Evolutionary conservation across 2,113 vertebrate species (phyloP).

Genomic region (Opisthocomus hoazin): DNA sequence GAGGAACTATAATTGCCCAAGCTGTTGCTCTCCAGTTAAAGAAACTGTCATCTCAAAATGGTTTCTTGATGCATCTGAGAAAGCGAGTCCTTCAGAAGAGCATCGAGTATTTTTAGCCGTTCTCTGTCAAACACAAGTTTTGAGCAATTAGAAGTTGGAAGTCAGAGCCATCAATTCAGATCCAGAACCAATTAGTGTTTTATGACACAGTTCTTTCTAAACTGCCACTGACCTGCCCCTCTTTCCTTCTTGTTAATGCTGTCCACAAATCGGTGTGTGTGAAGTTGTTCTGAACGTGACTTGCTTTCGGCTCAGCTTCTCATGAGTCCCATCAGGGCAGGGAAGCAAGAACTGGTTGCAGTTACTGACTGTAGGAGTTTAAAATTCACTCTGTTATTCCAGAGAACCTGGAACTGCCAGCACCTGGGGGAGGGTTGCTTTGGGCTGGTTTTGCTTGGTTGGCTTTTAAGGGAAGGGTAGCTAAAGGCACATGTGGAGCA

Average conservation of each 20-base stretch:
- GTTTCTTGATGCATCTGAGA: background rate
- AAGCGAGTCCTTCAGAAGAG: background rate
- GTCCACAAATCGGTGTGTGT: background rate
- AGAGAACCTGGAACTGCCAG: background rate
- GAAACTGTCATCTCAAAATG: background rate
- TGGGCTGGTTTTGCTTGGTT: background rate
- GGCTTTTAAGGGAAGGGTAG: background rate
- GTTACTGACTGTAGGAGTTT: background rate
- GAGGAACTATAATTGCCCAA: background rate
- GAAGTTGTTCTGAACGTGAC: background rate
- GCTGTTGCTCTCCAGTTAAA: background rate
- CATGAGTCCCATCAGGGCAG: background rate
- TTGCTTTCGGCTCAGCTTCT: background rate
- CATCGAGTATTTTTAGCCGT: background rate
- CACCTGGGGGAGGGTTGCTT: background rate
- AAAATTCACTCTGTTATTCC: background rate
- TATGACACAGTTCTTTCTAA: background rate
- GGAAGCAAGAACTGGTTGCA: background rate
- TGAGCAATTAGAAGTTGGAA: background rate
- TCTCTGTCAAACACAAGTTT: background rate
- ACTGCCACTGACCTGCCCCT: background rate
- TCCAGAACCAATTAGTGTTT: background rate
- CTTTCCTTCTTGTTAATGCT: background rate
- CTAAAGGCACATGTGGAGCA: background rate
- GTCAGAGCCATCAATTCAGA: background rate